phyloP scores from a whole-genome alignment of 2,888 invertebrate species.

The Gari tellinella region DNA sequence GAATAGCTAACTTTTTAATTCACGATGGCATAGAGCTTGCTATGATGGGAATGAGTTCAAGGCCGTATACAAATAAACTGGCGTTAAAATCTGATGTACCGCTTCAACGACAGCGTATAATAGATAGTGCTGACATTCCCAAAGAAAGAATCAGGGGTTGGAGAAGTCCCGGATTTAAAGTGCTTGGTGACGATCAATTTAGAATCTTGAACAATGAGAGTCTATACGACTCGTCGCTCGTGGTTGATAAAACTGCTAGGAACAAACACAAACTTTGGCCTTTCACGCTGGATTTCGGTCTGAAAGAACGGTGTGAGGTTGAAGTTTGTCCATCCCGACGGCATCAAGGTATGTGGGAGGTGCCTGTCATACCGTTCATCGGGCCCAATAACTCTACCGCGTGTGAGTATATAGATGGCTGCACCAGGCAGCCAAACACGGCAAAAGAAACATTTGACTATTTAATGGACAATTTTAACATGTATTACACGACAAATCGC shows the following conservation, averaged over 20 bases:
- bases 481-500: conserved; percentile 59
- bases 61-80: conserved; percentile 28
- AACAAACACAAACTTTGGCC: conserved; percentile 63
- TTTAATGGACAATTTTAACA: conserved; percentile 89
- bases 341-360: conserved; percentile 69
- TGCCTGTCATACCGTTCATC: conserved; percentile 63
- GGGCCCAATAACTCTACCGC: conserved; percentile 49
- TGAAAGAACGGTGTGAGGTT: conserved; percentile 54
- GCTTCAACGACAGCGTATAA: conserved; percentile 46
- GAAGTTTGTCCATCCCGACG: conserved; percentile 46
- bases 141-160: conserved; percentile 57
- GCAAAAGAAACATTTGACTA: conserved; percentile 82
- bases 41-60: conserved; percentile 55
- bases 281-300: conserved; percentile 67
- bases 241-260: conserved; percentile 24
- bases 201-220: conserved; percentile 52
- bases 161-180: conserved; percentile 61
- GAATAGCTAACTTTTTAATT: conserved; percentile 60
- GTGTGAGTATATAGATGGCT: conserved; percentile 73
- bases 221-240: conserved; percentile 69
- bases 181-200: conserved; percentile 61
- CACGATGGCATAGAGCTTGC: conserved; percentile 65
- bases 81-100: conserved; percentile 43
- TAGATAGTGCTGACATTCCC: conserved; percentile 33
- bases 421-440: conserved; percentile 57